Percentiles rank a stretch among this genome's conserved stretches.
Evolutionary conservation across 1,140 invertebrate species (phyloP).

Genomic region (Dufourea novaeangliae): DNA sequence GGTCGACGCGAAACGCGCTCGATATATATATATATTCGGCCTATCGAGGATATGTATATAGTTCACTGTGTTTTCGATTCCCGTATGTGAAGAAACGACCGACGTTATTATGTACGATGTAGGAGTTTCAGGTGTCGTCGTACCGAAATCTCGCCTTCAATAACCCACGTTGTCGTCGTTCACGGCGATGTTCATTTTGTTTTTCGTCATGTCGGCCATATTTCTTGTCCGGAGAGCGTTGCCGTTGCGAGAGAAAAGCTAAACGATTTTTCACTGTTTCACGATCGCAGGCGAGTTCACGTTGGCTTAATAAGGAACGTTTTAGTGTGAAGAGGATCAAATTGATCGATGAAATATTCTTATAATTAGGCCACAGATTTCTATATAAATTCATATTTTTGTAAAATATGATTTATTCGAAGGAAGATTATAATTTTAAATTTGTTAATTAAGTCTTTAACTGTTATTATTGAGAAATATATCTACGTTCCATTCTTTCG

Average conservation of each 20-base stretch:
- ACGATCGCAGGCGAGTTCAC: neutral
- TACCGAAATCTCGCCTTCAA: constrained; percentile 3
- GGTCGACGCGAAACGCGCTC: neutral
- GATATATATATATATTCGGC: neutral
- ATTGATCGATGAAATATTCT: too few species aligned
- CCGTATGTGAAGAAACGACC: neutral
- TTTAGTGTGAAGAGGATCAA: neutral
- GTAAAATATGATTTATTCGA: too few species aligned
- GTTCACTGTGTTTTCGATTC: neutral
- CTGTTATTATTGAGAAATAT: too few species aligned
- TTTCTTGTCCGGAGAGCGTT: neutral
- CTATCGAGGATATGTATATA: constrained; percentile 3
- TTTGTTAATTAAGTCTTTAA: too few species aligned
- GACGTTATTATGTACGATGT: neutral
- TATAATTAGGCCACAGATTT: too few species aligned
- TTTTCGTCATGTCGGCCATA: neutral
- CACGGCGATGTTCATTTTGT: neutral
- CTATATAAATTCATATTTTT: too few species aligned
- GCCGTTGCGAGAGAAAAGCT: neutral
- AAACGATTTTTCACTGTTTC: neutral
- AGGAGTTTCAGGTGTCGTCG: neutral
- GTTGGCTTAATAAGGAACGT: neutral
- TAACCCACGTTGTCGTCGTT: neutral
- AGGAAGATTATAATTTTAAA: too few species aligned
- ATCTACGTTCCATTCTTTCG: too few species aligned